Conservation (phyloP, 2,113 vertebrate genomes). For the Octodon degus region DNA sequence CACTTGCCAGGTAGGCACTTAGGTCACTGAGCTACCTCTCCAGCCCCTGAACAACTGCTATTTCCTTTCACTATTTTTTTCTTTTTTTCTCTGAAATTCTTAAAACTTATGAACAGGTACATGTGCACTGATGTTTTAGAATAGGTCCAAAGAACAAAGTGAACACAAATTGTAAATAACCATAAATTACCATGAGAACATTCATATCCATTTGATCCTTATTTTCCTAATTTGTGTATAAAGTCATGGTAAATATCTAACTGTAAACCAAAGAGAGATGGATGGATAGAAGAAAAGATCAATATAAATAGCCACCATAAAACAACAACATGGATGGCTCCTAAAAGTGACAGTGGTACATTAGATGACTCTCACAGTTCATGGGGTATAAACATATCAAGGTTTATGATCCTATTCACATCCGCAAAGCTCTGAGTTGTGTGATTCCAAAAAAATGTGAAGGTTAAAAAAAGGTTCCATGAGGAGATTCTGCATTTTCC, state of each 20-base stretch:
- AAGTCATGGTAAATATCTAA: constrained; percentile 19
- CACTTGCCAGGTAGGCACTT: too few species aligned
- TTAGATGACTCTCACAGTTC: background rate
- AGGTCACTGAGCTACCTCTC: too few species aligned
- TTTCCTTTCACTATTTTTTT: too few species aligned
- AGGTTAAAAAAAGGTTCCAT: background rate
- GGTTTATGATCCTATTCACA: background rate
- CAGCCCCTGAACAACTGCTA: too few species aligned
- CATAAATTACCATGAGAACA: background rate
- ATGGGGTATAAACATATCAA: background rate
- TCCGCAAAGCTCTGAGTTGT: background rate
- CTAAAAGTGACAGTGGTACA: background rate
- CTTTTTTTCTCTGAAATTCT: background rate
- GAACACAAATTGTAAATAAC: background rate
- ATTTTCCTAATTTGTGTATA: background rate
- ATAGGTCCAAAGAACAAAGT: background rate
- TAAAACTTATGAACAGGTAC: background rate
- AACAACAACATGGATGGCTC: background rate
- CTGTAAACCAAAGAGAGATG: background rate
- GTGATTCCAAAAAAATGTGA: background rate
- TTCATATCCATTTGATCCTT: background rate
- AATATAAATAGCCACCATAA: background rate
- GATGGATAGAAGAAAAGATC: constrained; percentile 2
- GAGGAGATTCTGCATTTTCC: background rate
- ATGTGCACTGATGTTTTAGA: background rate